Evolutionary conservation across 2,888 invertebrate genomes (phyloP).

Genomic region (Prosapia bicincta): DNA sequence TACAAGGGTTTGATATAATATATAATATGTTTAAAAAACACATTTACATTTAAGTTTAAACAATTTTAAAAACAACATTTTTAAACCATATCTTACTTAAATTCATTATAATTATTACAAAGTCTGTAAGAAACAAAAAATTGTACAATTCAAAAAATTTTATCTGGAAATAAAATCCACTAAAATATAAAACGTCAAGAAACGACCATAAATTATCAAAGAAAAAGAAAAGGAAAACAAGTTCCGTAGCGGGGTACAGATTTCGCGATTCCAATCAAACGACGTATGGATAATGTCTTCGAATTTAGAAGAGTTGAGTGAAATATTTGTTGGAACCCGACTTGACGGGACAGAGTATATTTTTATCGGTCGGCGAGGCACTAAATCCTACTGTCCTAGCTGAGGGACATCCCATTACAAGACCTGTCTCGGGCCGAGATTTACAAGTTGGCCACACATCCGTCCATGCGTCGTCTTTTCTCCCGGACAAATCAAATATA

Average conservation of each 20-base stretch:
- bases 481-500: background rate
- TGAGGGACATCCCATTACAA: slow-evolving; percentile 2
- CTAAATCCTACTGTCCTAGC: background rate
- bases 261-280: background rate
- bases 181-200: background rate
- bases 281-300: background rate
- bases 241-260: background rate
- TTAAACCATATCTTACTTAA: too few species aligned
- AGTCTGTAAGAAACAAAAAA: too few species aligned
- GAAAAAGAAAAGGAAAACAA: background rate
- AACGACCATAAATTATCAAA: background rate
- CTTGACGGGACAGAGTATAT: background rate
- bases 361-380: background rate
- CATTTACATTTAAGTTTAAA: too few species aligned
- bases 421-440: background rate
- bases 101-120: too few species aligned
- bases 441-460: background rate
- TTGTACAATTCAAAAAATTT: too few species aligned
- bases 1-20: too few species aligned
- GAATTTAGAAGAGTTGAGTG: background rate
- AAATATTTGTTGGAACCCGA: background rate
- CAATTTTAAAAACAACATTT: too few species aligned
- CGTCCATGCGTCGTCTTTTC: background rate
- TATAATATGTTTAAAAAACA: too few species aligned
- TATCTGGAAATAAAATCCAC: background rate